phyloP scores from a whole-genome alignment of 2,113 vertebrate genomes.

The Carlito syrichta region DNA sequence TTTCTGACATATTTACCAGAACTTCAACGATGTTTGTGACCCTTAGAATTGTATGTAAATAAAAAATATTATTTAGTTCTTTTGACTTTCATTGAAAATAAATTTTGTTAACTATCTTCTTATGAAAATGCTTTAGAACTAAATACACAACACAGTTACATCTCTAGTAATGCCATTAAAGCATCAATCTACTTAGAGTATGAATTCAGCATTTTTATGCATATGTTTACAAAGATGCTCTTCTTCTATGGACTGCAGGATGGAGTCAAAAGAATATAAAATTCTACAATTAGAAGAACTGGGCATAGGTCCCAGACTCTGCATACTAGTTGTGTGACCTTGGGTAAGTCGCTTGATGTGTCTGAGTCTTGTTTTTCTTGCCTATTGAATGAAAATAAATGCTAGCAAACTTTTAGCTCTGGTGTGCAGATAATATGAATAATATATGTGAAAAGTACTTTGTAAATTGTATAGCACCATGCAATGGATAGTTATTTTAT shows the following conservation, averaged over 20 bases:
- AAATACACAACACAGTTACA: conserved; percentile 23
- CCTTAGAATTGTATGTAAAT: not conserved
- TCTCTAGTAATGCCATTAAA: conserved; percentile 32
- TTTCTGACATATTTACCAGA: not conserved
- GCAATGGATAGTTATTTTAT: not conserved
- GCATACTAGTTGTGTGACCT: conserved; percentile 27
- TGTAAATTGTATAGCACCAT: not conserved
- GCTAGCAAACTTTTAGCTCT: not conserved
- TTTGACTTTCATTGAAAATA: conserved; percentile 31
- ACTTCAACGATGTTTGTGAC: not conserved
- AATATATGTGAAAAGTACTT: not conserved
- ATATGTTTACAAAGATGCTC: not conserved
- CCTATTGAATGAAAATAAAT: conserved; percentile 14
- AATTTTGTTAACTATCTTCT: not conserved
- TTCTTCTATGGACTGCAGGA: not conserved
- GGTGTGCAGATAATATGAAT: not conserved
- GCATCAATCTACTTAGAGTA: conserved; percentile 7
- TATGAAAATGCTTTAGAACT: conserved; percentile 28
- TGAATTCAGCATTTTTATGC: conserved; percentile 41
- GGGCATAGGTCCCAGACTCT: not conserved
- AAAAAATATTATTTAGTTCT: conserved; percentile 1
- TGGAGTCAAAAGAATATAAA: not conserved
- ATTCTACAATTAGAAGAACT: conserved; percentile 23
- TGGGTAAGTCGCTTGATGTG: conserved; percentile 17
- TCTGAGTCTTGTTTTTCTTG: not conserved